These are phyloP conservation scores for Leptinotarsa defecta DNA, from an alignment of 1,140 invertebrate genomes.

Conservation along the genomic window DNA sequence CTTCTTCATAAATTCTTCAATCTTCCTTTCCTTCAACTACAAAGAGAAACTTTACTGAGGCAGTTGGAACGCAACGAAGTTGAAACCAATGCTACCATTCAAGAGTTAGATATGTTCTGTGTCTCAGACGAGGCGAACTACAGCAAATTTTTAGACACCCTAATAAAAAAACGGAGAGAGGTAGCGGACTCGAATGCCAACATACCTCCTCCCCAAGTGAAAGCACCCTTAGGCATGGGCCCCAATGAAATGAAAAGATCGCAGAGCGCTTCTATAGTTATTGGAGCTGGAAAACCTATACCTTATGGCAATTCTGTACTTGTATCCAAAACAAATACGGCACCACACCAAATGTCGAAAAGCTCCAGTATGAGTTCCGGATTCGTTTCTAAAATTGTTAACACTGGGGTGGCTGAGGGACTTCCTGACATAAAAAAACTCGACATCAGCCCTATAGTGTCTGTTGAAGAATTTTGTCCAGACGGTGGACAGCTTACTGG, in stretches of 20 bases:
- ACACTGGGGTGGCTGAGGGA: conserved; percentile 35
- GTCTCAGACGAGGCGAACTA: conserved; percentile 92
- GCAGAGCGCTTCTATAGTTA: conserved; percentile 54
- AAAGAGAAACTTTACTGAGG: conserved; percentile 83
- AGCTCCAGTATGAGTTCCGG: conserved; percentile 49
- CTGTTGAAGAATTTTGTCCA: conserved; percentile 86
- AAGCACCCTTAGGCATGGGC: neutral
- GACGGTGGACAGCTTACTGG: conserved; percentile 76
- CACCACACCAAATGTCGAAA: conserved; percentile 39
- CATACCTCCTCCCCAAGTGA: conserved; percentile 44
- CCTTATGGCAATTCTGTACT: conserved; percentile 41
- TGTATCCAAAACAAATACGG: conserved; percentile 4
- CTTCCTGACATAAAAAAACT: conserved; percentile 47
- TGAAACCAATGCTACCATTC: conserved; percentile 80
- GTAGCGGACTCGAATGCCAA: conserved; percentile 65
- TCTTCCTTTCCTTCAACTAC: conserved; percentile 90
- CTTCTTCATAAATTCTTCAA: conserved; percentile 96
- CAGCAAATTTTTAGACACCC: conserved; percentile 77
- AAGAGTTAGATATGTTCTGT: conserved; percentile 82
- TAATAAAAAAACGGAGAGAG: conserved; percentile 73
- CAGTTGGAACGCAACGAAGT: conserved; percentile 87
- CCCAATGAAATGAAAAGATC: conserved; percentile 56
- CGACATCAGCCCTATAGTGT: conserved; percentile 58
- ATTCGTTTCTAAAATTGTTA: conserved; percentile 43
- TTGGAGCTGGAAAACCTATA: conserved; percentile 53